These are phyloP conservation scores for Seriola rivoliana DNA, from an alignment of 2,113 vertebrate genomes.

Conservation along the genomic window DNA sequence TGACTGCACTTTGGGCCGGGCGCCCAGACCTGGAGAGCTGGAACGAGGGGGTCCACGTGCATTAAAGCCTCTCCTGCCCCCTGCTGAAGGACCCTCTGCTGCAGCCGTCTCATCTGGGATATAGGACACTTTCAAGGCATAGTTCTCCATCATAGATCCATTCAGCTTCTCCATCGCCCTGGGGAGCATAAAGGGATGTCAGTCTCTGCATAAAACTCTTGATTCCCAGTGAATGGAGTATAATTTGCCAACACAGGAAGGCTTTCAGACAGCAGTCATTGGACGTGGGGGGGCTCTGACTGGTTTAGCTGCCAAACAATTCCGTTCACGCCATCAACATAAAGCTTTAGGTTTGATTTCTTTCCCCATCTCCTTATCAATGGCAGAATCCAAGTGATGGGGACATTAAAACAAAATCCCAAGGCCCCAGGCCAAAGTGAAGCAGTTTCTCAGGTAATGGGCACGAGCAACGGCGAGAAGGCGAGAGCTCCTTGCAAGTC, in stretches of 20 bases:
- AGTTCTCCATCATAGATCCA: constrained; percentile 95
- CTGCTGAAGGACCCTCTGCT: constrained; percentile 79
- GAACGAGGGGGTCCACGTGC: constrained; percentile 91
- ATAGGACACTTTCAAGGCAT: constrained; percentile 95
- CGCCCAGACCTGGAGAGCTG: constrained; percentile 88
- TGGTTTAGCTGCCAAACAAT: background rate
- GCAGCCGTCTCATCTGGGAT: constrained; percentile 94
- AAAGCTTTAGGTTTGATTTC: background rate
- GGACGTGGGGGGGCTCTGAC: background rate
- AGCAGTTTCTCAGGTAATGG: background rate
- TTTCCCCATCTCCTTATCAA: background rate
- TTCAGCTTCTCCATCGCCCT: constrained; percentile 98
- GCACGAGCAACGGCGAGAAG: rapidly evolving
- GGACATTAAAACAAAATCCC: background rate
- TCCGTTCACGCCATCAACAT: background rate
- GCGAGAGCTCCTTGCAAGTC: background rate
- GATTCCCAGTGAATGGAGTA: background rate
- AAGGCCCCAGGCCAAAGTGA: background rate
- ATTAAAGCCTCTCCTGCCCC: constrained; percentile 89
- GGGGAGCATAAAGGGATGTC: constrained; percentile 8
- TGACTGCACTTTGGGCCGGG: constrained; percentile 91
- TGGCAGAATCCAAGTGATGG: background rate
- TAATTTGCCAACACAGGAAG: constrained; percentile 1
- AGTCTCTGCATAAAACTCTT: background rate
- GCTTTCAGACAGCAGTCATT: background rate